Conservation (phyloP, 1,140 invertebrate species). For the Drosophila baimaii region DNA sequence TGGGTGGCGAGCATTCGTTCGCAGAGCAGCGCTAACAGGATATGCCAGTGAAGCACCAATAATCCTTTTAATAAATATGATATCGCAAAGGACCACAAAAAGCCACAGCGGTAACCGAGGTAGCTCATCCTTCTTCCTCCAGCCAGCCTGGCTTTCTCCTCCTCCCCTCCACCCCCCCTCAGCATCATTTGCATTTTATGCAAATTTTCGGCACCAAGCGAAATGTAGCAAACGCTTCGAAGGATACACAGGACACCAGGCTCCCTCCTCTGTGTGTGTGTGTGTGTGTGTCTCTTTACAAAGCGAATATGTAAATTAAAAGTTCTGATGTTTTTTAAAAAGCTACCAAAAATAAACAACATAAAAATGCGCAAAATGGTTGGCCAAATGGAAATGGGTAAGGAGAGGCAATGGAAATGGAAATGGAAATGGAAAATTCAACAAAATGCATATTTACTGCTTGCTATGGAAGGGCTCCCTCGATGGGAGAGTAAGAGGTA, state of each 20-base stretch:
- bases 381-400: constrained; percentile 61
- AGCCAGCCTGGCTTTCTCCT: neutral
- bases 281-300: constrained; percentile 49
- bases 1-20: constrained; percentile 13
- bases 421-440: constrained; percentile 68
- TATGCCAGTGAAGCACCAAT: constrained; percentile 83
- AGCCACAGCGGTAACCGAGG: constrained; percentile 69
- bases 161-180: constrained; percentile 20
- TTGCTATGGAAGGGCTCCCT: constrained; percentile 41
- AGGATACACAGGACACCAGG: constrained; percentile 67
- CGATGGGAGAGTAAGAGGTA: constrained; percentile 20
- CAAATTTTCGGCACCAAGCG: constrained; percentile 78
- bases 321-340: constrained; percentile 80
- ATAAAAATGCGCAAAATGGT: constrained; percentile 76
- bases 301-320: constrained; percentile 80
- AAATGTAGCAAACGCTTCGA: constrained; percentile 71
- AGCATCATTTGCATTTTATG: constrained; percentile 84
- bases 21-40: constrained; percentile 77
- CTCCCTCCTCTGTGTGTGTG: constrained; percentile 1
- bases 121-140: constrained; percentile 35
- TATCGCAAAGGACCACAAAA: constrained; percentile 82
- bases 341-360: constrained; percentile 81
- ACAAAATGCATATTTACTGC: constrained; percentile 79
- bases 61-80: constrained; percentile 84
- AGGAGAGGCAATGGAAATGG: constrained; percentile 24